Percentiles rank a stretch among this genome's conserved stretches.
Conservation (phyloP, 1,140 invertebrate genomes). For the Apis florea region DNA sequence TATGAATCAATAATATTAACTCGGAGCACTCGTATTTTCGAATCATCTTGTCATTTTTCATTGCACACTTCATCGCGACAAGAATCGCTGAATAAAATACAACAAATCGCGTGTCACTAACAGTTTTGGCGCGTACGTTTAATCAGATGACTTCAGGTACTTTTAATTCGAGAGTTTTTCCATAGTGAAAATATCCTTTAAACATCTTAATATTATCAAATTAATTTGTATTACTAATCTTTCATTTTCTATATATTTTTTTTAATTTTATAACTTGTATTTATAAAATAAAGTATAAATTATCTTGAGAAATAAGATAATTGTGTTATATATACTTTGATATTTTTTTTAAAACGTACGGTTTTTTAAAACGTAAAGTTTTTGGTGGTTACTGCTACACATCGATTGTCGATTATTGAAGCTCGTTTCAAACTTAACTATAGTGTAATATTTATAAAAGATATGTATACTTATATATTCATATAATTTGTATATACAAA, state of each 20-base stretch:
- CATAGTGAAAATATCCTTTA: background rate
- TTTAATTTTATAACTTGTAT: background rate
- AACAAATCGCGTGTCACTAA: background rate
- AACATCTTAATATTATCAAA: constrained; percentile 17
- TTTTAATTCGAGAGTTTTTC: constrained; percentile 36
- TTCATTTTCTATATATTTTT: background rate
- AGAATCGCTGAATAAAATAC: constrained; percentile 25
- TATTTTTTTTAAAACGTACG: constrained; percentile 6
- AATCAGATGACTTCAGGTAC: constrained; percentile 25
- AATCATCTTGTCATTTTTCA: constrained; percentile 17
- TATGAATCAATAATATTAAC: background rate
- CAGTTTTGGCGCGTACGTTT: constrained; percentile 24
- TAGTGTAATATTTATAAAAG: constrained; percentile 20
- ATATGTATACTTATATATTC: background rate
- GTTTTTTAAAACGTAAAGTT: no score
- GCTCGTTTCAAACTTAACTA: constrained; percentile 7
- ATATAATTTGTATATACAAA: constrained; percentile 1
- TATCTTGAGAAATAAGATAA: background rate
- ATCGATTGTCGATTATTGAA: constrained; percentile 12
- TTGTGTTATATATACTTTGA: background rate
- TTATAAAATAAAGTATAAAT: background rate
- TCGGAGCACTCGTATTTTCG: constrained; percentile 9
- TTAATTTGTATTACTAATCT: background rate
- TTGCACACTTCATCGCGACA: constrained; percentile 21
- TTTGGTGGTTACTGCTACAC: background rate